Evolutionary conservation across 2,113 vertebrate species (phyloP).

Genomic region (Morone chrysops): DNA sequence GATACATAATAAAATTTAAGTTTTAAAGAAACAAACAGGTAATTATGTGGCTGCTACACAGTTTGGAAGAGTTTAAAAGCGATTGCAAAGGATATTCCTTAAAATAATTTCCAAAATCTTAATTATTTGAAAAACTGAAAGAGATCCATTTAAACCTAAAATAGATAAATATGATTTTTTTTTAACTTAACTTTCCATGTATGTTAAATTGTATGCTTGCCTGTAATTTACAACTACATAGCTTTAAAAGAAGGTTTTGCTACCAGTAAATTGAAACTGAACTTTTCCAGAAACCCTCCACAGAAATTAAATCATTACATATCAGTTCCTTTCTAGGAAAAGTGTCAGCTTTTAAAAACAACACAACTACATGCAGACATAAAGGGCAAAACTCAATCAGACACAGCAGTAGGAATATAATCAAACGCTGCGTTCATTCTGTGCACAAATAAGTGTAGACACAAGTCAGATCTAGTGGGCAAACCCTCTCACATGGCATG

Average conservation of each 20-base stretch:
- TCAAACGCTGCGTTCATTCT: slow-evolving; percentile 2
- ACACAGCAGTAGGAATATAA: slow-evolving; percentile 22
- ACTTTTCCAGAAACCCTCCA: not conserved
- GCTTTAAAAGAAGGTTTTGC: not conserved
- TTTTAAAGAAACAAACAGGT: not conserved
- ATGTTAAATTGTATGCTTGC: not conserved
- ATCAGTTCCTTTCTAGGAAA: not conserved
- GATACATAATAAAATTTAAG: not conserved
- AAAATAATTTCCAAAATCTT: not conserved
- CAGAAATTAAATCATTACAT: not conserved
- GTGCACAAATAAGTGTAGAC: slow-evolving; percentile 47
- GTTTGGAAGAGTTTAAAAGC: no score
- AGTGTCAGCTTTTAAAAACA: slow-evolving; percentile 16
- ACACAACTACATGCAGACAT: not conserved
- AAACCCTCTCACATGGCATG: slow-evolving; percentile 54
- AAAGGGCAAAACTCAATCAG: slow-evolving; percentile 46
- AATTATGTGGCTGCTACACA: not conserved
- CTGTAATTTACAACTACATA: not conserved
- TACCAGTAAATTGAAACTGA: not conserved
- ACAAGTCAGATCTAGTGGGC: slow-evolving; percentile 54
- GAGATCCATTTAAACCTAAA: not conserved
- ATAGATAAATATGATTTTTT: not conserved
- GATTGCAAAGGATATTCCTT: not conserved
- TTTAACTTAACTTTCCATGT: not conserved
- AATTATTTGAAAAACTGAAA: not conserved